Base-by-base conservation (phyloP, 2,888 invertebrate genomes). In the Leptopilina myrica region DNA sequence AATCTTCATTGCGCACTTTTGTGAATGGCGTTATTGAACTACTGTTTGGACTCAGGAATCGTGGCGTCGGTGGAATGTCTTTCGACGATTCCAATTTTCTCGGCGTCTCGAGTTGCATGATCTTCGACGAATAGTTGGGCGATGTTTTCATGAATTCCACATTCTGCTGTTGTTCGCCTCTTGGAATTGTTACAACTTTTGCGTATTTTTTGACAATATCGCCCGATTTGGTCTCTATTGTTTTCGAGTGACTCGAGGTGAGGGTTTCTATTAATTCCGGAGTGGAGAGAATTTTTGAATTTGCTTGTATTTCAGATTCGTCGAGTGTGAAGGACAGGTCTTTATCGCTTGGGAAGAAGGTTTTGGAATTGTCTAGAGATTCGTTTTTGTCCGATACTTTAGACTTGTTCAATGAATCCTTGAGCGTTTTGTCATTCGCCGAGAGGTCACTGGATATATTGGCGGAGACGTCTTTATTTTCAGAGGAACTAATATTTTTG, bases 41-140 rank as follows among this genome's bases (percentile, higher is more conserved):
- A 12, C 87, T 89, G 5, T 84, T 87, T 0, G 92, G 91, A 40
- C 88, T 88, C 0, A 89, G 79, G 14, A 91, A 49, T 76, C 88
- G 87, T 7, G 92, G 91, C 0, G 92, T 92, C 2, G 91, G 89
- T 0, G 92, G 92, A 15, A 91, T 83, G 0, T 86, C 87, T 5
- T 83, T 78, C 3, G 73, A 80, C 1, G 80, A 12, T 49, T 49
- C 49, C 2, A 49, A 49, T 12, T 49, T 49, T 84, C 14, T 88
- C 88, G 0, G 81, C 80, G 79, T 92, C 91, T 20, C 87, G 84
- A 0, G 91, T 91, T 2, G 91, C 91, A 76, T 84, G 0, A 87
- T 59, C 33, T 81, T 81, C n/a, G 81, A 83, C 4, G 81, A 78
- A 5, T 77, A 81, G 62, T 87, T 87, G 0, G 81, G 76, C 0